Evolutionary conservation across 2,888 invertebrate species (phyloP).

Genomic region (Pheosia tremula): DNA sequence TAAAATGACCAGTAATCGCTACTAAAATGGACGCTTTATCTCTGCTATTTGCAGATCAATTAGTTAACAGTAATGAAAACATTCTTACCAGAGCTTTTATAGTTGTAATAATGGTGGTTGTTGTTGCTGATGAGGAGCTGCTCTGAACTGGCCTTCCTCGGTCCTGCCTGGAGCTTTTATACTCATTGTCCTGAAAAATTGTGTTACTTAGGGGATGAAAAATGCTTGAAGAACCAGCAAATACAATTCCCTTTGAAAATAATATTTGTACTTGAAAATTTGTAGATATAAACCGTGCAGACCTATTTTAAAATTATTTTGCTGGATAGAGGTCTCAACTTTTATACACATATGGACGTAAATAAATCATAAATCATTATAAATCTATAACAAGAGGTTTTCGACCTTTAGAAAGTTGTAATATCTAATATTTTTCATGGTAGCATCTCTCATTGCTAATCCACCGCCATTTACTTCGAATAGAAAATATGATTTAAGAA

Average conservation of each 20-base stretch:
- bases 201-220: slow-evolving; percentile 24
- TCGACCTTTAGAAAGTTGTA: no score
- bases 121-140: slow-evolving; percentile 43
- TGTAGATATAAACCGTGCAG: no score
- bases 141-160: slow-evolving; percentile 64
- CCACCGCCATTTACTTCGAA: slow-evolving; percentile 20
- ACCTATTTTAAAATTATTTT: no score
- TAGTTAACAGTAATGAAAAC: no score
- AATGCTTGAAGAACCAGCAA: slow-evolving; percentile 16
- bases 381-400: no score
- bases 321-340: no score
- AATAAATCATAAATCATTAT: no score
- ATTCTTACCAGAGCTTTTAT: slow-evolving; percentile 33
- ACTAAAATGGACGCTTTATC: no score
- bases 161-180: slow-evolving; percentile 60
- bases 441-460: slow-evolving; percentile 17
- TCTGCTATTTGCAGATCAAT: no score
- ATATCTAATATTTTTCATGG: slow-evolving; percentile 12
- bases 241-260: not conserved
- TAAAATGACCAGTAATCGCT: no score
- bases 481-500: slow-evolving; percentile 24
- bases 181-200: slow-evolving; percentile 40
- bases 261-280: not conserved
- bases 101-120: slow-evolving; percentile 15
- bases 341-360: no score